Percentiles rank a stretch among this genome's conserved stretches.
These are phyloP conservation scores for Anthonomus grandis DNA, from an alignment of 1,140 invertebrate species.

Conservation along the genomic window DNA sequence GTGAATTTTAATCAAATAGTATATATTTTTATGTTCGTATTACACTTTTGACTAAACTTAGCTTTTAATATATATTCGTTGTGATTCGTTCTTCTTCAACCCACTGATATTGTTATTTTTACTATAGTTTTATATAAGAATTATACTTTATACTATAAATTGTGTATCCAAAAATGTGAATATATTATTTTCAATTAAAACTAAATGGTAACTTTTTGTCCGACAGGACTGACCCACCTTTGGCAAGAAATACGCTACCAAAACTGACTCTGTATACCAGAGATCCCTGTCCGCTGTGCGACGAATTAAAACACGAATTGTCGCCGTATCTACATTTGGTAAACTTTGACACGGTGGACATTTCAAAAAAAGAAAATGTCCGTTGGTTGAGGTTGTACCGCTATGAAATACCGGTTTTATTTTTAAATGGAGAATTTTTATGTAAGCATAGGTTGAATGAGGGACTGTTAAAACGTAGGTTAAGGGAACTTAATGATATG, in stretches of 20 bases:
- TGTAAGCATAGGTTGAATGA: conserved; percentile 77
- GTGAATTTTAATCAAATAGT: too few relatives aligned
- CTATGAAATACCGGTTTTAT: conserved; percentile 83
- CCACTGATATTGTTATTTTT: too few relatives aligned
- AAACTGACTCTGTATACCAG: conserved; percentile 78
- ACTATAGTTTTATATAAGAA: not conserved
- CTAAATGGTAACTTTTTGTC: not conserved
- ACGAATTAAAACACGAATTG: conserved; percentile 70
- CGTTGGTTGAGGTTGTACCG: conserved; percentile 72
- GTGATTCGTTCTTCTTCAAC: too few relatives aligned
- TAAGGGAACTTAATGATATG: conserved; percentile 40
- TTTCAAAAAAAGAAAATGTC: conserved; percentile 67
- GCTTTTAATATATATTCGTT: too few relatives aligned
- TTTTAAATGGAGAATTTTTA: conserved; percentile 77
- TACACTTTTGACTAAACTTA: too few relatives aligned
- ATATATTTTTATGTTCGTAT: too few relatives aligned
- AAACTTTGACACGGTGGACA: conserved; percentile 66
- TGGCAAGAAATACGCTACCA: conserved; percentile 42
- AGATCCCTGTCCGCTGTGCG: conserved; percentile 76
- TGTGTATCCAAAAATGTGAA: not conserved
- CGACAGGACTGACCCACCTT: not conserved
- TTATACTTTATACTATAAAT: not conserved
- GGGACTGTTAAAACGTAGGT: conserved; percentile 51
- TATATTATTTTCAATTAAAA: conserved; percentile 4
- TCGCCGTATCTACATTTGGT: conserved; percentile 59